Evolutionary conservation across 2,797 vertebrate species (phyloP), one percentile per base, ranked within the genome.

Genomic region (Tragopan temminckii): DNA sequence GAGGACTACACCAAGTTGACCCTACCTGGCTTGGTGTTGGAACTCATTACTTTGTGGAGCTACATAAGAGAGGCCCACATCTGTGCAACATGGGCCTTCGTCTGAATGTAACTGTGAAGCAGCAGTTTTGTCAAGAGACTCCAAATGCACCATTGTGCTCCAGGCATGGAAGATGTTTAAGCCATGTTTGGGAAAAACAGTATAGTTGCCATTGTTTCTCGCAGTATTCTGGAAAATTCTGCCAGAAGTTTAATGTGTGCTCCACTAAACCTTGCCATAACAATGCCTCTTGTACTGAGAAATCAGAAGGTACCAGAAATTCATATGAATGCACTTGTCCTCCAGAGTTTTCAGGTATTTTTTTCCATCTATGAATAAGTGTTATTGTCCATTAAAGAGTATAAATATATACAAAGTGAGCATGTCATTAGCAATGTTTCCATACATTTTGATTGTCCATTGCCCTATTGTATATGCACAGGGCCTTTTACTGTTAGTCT

Each of bases 41-140:
- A 78, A 97, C 96, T 55, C 98, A 98, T 96, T 99, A 99, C 87
- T 98, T 99, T 58, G 96, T 97, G 17, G 98, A 98, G 19, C 69
- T 98, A 64, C 97, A 95, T 31, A 93, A 92, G 55, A 97, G 80
- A 62, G 97, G 98, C 23, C 64, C 95, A 0, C 92, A 89, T 1
- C 68, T 98, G 93, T 99, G 98, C 92, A 93, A 79, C 35, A 88
- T 98, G 18, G 98, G 99, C 72, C 97, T 99, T 50, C 97, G 98
- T 77, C 96, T 99, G 77, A 98, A 97, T 1, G 90, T 99, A 52
- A 98, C 98, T 0, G 98, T 99, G 74, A 98, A 98, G 95, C 94
- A 96, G 8, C 98, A 98, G 18, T 94, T 97, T 71, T 99, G 98
- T 90, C 97, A 97, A 88, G 96, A 96, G n/a, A 98, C 96, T 82